Base-by-base conservation (phyloP, 2,797 vertebrate genomes). In the Hippoglossus hippoglossus region DNA sequence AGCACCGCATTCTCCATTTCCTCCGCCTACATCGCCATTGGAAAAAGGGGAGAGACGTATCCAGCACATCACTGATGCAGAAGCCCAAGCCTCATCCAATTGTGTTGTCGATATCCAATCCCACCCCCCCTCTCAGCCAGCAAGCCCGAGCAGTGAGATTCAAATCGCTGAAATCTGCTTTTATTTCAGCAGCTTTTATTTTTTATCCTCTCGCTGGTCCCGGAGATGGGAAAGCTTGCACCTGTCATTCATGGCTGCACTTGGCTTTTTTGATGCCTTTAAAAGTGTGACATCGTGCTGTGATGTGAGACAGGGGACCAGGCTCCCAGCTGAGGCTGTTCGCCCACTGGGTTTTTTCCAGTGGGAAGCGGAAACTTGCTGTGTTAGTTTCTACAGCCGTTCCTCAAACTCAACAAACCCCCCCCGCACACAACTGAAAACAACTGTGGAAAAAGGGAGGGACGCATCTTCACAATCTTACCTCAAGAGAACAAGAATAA, bases 241-340 rank as follows among this genome's bases (percentile, higher is more conserved):
- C 71, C 86, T 87, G 87, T 90, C 92, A 93, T 63, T 91, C 83
- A 90, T 72, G 87, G 66, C 76, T 66, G 57, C 75, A 67, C 73
- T 75, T 58, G 52, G 22, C 67, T 75, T 88, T 22, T 46, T 82
- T 89, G 89, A 91, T 84, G 84, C 67, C 71, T 88, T 90, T 87
- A 83, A 90, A 91, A 89, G 75, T 80, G 84, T 81, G 76, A 84
- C 81, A 84, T 77, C 44, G 62, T 70, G 79, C 87, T 83, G 83
- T 71, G 84, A 88, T 80, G 73, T 73, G 73, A 89, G 80, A 82
- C 80, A 58, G 84, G 50, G 86, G 72, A 77, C 60, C 49, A 10
- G 67, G 81, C 72, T 83, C 73, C 73, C 50, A 56, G 60, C 52
- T 71, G 73, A 44, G 60, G 62, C 61, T 71, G 79, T 66, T 73